Percentiles rank a stretch among this genome's conserved stretches.
Conservation (phyloP, 2,113 vertebrate species). For the Tragulus kanchil region DNA sequence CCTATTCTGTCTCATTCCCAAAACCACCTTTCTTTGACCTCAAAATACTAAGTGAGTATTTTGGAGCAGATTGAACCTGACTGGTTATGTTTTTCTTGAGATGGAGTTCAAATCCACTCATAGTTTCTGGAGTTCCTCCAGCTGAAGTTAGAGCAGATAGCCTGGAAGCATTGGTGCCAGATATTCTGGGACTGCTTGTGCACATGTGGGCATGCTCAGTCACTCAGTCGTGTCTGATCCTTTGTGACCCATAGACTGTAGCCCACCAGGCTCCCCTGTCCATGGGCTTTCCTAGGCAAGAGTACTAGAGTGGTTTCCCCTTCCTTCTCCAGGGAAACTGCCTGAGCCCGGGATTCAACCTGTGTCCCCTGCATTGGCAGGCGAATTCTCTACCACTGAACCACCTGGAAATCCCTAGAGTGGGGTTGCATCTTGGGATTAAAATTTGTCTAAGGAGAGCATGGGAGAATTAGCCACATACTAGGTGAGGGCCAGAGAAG, state of each 20-base stretch:
- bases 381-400: too few relatives aligned
- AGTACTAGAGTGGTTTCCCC: too few relatives aligned
- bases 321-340: too few relatives aligned
- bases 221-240: too few relatives aligned
- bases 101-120: conserved; percentile 41
- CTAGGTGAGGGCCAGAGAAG: neutral
- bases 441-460: neutral
- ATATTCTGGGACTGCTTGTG: too few relatives aligned
- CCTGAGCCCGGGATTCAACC: too few relatives aligned
- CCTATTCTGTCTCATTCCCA: conserved; percentile 12
- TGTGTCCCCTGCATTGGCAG: too few relatives aligned
- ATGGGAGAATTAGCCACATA: neutral
- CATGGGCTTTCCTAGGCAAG: too few relatives aligned
- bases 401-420: too few relatives aligned
- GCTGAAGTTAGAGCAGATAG: neutral
- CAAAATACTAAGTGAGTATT: neutral
- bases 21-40: conserved; percentile 48
- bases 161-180: neutral
- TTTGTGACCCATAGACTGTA: too few relatives aligned
- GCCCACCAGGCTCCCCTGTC: too few relatives aligned
- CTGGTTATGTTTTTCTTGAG: conserved; percentile 40
- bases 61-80: neutral
- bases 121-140: neutral
- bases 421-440: neutral
- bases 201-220: too few relatives aligned